Evolutionary conservation across 2,113 vertebrate species (phyloP).

Genomic region (Calypte anna): DNA sequence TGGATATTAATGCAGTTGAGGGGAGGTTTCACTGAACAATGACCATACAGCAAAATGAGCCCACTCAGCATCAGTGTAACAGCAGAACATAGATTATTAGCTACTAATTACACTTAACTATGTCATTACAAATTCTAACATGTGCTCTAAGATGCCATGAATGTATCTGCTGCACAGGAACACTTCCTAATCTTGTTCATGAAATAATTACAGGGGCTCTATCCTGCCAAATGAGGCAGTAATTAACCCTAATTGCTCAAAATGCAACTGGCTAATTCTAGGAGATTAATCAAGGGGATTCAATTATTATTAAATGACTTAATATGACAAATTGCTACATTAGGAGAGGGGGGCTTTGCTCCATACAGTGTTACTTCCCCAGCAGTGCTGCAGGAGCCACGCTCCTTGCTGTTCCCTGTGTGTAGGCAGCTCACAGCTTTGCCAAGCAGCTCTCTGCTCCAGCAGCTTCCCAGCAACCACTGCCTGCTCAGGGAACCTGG

Average conservation of each 20-base stretch:
- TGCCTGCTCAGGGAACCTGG: rapidly evolving
- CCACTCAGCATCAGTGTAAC: slow-evolving; percentile 65
- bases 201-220: slow-evolving; percentile 87
- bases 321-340: slow-evolving; percentile 88
- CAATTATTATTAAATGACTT: slow-evolving; percentile 88
- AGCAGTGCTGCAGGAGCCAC: background rate
- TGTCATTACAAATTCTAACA: slow-evolving; percentile 83
- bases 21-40: slow-evolving; percentile 17
- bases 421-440: background rate
- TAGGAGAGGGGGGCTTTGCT: slow-evolving; percentile 48
- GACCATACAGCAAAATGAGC: slow-evolving; percentile 43
- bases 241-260: slow-evolving; percentile 95
- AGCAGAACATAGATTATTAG: slow-evolving; percentile 76
- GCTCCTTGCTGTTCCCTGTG: rapidly evolving
- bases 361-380: background rate
- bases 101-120: slow-evolving; percentile 87
- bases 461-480: background rate
- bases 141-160: slow-evolving; percentile 75
- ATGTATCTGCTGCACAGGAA: slow-evolving; percentile 73
- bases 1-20: background rate
- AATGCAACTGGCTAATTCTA: slow-evolving; percentile 88
- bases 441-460: background rate
- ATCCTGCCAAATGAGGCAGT: slow-evolving; percentile 91
- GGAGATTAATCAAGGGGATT: slow-evolving; percentile 89
- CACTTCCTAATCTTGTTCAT: slow-evolving; percentile 77